A percentile compares a stretch with the other conserved stretches of the same genome.
Evolutionary conservation across 2,113 vertebrate species (phyloP).

Genomic region (Ellobius talpinus): DNA sequence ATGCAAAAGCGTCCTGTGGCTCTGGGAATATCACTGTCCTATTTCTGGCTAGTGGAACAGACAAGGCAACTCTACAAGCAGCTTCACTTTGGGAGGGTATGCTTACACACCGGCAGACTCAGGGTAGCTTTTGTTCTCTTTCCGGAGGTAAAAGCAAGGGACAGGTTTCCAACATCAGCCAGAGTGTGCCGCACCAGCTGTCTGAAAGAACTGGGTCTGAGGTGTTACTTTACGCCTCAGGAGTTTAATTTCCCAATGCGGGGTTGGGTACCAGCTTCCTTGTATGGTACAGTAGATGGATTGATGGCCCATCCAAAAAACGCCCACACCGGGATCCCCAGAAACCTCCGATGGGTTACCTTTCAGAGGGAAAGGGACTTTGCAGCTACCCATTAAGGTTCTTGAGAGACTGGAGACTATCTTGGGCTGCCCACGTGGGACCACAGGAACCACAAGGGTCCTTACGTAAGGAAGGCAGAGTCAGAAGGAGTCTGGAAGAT

Average conservation of each 20-base stretch:
- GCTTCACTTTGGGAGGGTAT: neutral
- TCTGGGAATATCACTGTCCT: neutral
- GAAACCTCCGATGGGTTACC: constrained; percentile 1
- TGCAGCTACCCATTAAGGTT: neutral
- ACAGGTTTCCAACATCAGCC: neutral
- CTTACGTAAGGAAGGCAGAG: neutral
- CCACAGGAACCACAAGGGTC: neutral
- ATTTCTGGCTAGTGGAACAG: constrained; percentile 6
- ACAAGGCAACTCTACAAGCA: neutral
- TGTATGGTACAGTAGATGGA: neutral
- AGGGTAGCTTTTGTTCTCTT: neutral
- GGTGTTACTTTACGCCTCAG: neutral
- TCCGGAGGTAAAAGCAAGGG: neutral
- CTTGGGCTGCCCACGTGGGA: too few relatives aligned
- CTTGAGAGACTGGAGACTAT: constrained; percentile 4
- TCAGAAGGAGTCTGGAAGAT: neutral
- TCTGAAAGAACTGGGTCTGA: neutral
- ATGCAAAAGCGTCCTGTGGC: neutral
- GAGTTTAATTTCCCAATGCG: neutral
- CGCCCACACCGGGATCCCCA: neutral
- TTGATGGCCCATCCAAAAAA: neutral
- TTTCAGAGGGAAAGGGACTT: neutral
- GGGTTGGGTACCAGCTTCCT: neutral
- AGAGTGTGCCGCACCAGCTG: neutral
- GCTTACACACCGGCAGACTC: neutral